phyloP scores from a whole-genome alignment of 2,888 invertebrate genomes.

The Amblyjoppa proteus region DNA sequence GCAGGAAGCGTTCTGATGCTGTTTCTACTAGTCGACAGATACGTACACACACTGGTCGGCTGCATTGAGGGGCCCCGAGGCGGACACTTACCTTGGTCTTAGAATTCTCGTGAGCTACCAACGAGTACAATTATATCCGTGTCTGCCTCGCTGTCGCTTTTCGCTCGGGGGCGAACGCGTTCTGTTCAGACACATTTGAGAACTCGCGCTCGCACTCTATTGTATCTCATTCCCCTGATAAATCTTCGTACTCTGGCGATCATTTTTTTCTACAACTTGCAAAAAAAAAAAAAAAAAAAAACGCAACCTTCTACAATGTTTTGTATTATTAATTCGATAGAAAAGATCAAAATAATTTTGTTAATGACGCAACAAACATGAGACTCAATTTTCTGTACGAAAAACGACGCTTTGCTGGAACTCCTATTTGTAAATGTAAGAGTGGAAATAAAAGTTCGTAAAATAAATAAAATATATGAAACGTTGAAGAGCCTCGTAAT shows the following conservation, averaged over 20 bases:
- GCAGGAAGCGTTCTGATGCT: constrained; percentile 70
- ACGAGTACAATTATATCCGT: constrained; percentile 52
- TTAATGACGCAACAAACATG: too few species aligned
- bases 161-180: constrained; percentile 50
- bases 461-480: too few species aligned
- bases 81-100: constrained; percentile 72
- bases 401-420: too few species aligned
- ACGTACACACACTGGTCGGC: constrained; percentile 30
- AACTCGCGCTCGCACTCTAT: constrained; percentile 10
- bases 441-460: too few species aligned
- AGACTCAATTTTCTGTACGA: too few species aligned
- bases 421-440: too few species aligned
- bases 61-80: constrained; percentile 64
- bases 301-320: too few species aligned
- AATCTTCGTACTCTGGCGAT: constrained; percentile 25
- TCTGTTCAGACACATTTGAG: constrained; percentile 55
- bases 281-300: not conserved
- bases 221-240: constrained; percentile 33
- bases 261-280: not conserved
- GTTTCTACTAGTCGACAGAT: constrained; percentile 13
- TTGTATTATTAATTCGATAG: not conserved
- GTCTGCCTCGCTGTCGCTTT: constrained; percentile 51
- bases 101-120: constrained; percentile 61
- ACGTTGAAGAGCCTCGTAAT: too few species aligned
- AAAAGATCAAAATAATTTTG: too few species aligned